Evolutionary conservation across 2,113 vertebrate genomes (phyloP), one percentile per base, ranked within the genome.

Genomic region (Coreoperca whiteheadi): DNA sequence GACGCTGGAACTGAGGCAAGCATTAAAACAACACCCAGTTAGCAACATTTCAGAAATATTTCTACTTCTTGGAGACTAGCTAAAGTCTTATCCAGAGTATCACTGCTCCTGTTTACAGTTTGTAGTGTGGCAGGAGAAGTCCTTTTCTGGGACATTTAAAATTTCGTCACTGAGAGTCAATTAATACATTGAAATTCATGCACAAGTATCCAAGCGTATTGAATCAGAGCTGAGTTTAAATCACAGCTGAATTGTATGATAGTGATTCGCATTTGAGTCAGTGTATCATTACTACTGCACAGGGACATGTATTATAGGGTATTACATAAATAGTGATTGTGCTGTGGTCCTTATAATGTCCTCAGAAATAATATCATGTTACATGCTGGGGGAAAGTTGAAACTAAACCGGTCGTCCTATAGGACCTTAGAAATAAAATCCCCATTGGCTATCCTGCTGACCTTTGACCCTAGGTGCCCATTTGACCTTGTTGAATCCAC

Each of bases 391-490:
- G 16, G 71, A 20, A 80, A 80, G 48, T 37, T 71, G 79, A 85
- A 87, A 85, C 71, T 63, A 48, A 84, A 77, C 10, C 2, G 37
- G 54, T 83, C 30, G 80, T 61, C 39, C 72, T 37, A 37, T 66
- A 50, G 34, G 79, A 60, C 54, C 39, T 28, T 20, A 77, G 81
- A 81, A 83, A 86, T 66, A 0, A 63, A 85, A 85, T 59, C 76
- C n/a, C 25, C 50, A 75, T 57, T 18, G 20, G 64, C 78, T 65
- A 18, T 57, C 25, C 23, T 5, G n/a, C 41, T 85, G 74, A 89
- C 83, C 87, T 90, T 80, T 89, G 78, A 88, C 83, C 77, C 41
- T 4, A n/a, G 20, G 65, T 70, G 39, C 14, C 67, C 6, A 18
- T 64, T 76, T 85, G 79, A 83, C 82, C 77, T 73, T 80, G 51